phyloP scores from a whole-genome alignment of 2,888 invertebrate species.

The Dolichopus griseipennis region DNA sequence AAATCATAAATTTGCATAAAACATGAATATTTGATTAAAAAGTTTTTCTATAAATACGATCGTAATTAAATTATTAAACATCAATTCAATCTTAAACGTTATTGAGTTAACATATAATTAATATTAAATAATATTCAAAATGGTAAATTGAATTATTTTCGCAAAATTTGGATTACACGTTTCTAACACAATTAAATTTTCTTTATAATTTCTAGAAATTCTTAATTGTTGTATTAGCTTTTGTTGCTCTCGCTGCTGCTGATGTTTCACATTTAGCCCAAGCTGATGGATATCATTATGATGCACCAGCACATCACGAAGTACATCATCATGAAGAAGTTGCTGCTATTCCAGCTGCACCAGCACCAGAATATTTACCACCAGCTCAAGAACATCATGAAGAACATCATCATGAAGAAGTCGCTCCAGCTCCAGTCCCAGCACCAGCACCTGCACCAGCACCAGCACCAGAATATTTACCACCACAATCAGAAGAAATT shows the following conservation, averaged over 20 bases:
- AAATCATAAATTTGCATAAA: too few species aligned
- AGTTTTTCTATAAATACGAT: too few species aligned
- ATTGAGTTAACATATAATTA: too few species aligned
- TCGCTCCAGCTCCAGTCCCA: background rate
- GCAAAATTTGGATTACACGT: too few species aligned
- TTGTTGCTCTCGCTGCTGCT: background rate
- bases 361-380: background rate
- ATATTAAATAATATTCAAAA: too few species aligned
- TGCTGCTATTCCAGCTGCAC: background rate
- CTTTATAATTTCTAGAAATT: background rate
- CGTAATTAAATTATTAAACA: too few species aligned
- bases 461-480: slow-evolving; percentile 5
- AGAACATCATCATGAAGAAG: background rate
- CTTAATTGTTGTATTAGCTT: background rate
- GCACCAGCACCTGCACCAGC: background rate
- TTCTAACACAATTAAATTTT: too few species aligned
- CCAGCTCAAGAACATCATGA: background rate
- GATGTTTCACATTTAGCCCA: background rate
- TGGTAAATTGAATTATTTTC: too few species aligned
- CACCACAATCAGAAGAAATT: background rate
- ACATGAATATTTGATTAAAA: too few species aligned
- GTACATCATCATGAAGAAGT: background rate
- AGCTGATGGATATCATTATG: background rate
- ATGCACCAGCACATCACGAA: background rate
- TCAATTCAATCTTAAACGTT: too few species aligned